Base-by-base conservation (phyloP, 2,113 vertebrate genomes). In the Cololabis saira region DNA sequence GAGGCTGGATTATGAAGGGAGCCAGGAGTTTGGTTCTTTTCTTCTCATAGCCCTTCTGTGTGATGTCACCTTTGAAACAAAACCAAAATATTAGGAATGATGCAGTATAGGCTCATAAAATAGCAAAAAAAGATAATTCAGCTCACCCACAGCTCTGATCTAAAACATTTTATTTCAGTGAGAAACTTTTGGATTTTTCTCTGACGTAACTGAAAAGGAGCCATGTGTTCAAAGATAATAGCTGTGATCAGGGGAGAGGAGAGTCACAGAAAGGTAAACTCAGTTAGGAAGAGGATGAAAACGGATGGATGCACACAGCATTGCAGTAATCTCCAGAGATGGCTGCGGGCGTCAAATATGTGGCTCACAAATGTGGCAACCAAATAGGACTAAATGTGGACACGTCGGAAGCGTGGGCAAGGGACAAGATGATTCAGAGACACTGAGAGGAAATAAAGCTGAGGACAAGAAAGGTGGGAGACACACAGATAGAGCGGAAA, bases 31-130 rank as follows among this genome's bases (percentile, higher is more conserved):
- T 92, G n/a, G 84, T 82, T 76, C 70, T 83, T 78, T 92, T 92
- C 85, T 92, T 92, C 79, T 92, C 90, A 19, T 92, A 92, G 61
- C 90, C 90, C 80, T 92, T 92, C 79, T 90, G 89, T 48, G 89
- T 92, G 24, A 90, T 90, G 54, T 91, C 90, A 72, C 90, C 90
- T 91, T 69, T 12, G 47, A 61, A 62, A 64, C 1, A 60, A 14
- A 51, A 4, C 18, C 60, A 67, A 74, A 6, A 24, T 47, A 4
- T 33, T 30, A 37, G 10, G 10, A 1, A 37, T 37, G 33, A 37
- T 11, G 10, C 5, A 11, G 6, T 37, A 11, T 9, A 37, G 33
- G 33, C 8, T 47, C 7, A 6, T 17, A 3, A 11, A 18, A 47
- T 3, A 47, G n/a, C 3, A 47, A 47, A 5, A 47, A 18, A 4